These are phyloP conservation scores for Eulemur rufifrons DNA, from an alignment of 2,113 vertebrate genomes.

Conservation along the genomic window DNA sequence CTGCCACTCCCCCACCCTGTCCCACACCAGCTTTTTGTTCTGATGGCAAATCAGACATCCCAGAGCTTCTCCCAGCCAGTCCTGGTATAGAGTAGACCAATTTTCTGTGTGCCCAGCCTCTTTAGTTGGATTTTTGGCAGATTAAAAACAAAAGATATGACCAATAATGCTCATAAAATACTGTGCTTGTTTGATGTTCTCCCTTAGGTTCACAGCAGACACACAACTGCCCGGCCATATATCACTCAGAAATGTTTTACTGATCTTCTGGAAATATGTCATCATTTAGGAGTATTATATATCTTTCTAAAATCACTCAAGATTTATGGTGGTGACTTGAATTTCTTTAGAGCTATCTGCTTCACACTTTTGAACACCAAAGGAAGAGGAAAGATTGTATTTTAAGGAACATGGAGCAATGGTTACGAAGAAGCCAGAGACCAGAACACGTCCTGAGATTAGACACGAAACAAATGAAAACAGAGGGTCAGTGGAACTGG, in stretches of 20 bases:
- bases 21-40: constrained; percentile 42
- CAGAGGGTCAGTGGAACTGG: fast-evolving
- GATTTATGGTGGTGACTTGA: constrained; percentile 64
- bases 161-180: constrained; percentile 65
- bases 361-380: constrained; percentile 74
- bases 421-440: constrained; percentile 38
- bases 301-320: constrained; percentile 77
- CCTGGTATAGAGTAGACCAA: constrained; percentile 43
- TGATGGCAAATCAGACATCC: constrained; percentile 75
- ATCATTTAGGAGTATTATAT: constrained; percentile 75
- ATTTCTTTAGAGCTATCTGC: constrained; percentile 74
- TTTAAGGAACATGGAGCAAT: constrained; percentile 74
- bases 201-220: not conserved
- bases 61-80: constrained; percentile 59
- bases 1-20: not conserved
- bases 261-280: constrained; percentile 74
- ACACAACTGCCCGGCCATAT: not conserved
- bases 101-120: constrained; percentile 74
- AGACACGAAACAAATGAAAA: not conserved
- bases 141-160: constrained; percentile 67
- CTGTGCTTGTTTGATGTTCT: not conserved
- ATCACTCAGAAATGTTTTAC: constrained; percentile 69
- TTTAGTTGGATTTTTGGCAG: constrained; percentile 67
- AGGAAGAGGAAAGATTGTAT: constrained; percentile 71
- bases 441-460: not conserved